Evolutionary conservation across 2,888 invertebrate species (phyloP).

Genomic region (Perizoma affinitatum): DNA sequence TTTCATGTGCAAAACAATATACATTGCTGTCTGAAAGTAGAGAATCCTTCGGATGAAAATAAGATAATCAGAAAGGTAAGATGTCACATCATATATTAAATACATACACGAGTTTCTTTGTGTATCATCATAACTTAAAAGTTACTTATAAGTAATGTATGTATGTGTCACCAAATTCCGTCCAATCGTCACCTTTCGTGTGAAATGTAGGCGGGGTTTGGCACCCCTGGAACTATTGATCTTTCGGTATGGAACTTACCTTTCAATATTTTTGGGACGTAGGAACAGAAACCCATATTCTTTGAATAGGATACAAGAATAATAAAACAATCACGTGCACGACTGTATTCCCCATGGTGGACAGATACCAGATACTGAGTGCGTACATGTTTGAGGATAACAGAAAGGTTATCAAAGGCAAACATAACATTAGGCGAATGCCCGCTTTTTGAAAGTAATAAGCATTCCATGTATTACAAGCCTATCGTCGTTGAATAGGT

Average conservation of each 20-base stretch:
- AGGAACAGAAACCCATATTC: conserved; percentile 2
- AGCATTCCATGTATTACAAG: too few species aligned
- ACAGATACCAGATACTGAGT: too few species aligned
- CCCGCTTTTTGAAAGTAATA: too few species aligned
- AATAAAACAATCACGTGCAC: too few species aligned
- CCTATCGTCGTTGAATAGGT: too few species aligned
- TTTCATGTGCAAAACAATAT: too few species aligned
- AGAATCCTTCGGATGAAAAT: neutral
- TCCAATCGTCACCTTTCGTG: conserved; percentile 81
- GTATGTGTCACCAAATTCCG: conserved; percentile 43
- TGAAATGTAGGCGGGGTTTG: conserved; percentile 77
- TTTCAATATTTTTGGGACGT: conserved; percentile 22
- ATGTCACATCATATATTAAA: neutral
- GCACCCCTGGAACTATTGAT: conserved; percentile 49
- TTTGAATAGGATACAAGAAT: too few species aligned
- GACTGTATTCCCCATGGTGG: too few species aligned
- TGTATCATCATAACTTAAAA: neutral
- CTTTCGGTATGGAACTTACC: conserved; percentile 7
- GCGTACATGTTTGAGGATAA: too few species aligned
- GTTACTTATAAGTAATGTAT: conserved; percentile 11
- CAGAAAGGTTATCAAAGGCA: too few species aligned
- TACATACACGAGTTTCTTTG: neutral
- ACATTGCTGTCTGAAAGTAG: too few species aligned
- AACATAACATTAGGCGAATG: too few species aligned
- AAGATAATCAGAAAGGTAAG: neutral